Evolutionary conservation across 2,888 invertebrate species (phyloP).

Genomic region (Hymenopus coronatus): DNA sequence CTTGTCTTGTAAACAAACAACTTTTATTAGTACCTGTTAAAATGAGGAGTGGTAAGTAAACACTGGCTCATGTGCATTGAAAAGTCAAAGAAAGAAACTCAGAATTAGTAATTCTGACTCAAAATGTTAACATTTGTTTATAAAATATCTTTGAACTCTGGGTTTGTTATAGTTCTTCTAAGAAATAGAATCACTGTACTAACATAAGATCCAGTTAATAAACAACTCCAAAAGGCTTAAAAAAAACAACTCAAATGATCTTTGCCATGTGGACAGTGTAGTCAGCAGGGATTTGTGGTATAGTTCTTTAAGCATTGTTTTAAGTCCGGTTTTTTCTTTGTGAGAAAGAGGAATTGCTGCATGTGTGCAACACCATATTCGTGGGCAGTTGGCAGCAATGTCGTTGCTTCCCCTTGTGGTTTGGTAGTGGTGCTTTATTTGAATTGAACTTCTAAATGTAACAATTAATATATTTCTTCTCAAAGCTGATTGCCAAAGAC

Average conservation of each 20-base stretch:
- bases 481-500: conserved; percentile 17
- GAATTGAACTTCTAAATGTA: neutral
- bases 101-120: neutral
- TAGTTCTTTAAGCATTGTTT: neutral
- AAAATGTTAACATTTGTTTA: neutral
- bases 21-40: neutral
- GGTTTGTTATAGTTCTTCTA: neutral
- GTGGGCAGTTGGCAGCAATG: neutral
- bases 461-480: conserved; percentile 4
- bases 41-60: neutral
- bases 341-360: neutral
- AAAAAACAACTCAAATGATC: neutral
- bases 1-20: neutral
- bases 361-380: neutral
- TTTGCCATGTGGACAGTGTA: neutral
- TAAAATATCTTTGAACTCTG: neutral
- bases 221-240: neutral
- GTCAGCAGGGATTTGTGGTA: neutral
- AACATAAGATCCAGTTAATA: neutral
- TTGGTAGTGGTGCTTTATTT: conserved; percentile 3
- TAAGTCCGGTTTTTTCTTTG: neutral
- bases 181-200: neutral
- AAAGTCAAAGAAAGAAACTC: neutral
- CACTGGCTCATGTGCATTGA: neutral
- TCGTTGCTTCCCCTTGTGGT: neutral